Conservation (phyloP, 2,888 invertebrate genomes). For the Anticlea derivata region DNA sequence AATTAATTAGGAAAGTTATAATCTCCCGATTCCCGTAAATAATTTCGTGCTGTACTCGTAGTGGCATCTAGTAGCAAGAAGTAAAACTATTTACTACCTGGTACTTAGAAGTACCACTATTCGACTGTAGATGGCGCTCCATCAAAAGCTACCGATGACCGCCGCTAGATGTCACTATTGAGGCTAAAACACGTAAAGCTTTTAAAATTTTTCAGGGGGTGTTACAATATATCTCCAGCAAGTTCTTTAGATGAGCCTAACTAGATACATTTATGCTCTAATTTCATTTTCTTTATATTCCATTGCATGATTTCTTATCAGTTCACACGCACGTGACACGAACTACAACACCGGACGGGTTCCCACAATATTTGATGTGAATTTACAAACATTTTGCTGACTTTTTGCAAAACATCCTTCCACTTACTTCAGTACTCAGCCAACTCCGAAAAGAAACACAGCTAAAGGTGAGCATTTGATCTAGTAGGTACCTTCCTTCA, state of each 20-base stretch:
- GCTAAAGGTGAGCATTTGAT: background rate
- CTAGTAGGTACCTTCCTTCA: background rate
- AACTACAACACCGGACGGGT: slow-evolving; percentile 35
- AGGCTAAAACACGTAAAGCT: too few relatives aligned
- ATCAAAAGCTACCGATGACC: background rate
- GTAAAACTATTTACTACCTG: slow-evolving; percentile 6
- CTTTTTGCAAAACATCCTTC: slow-evolving; percentile 21
- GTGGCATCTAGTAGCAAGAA: slow-evolving; percentile 43
- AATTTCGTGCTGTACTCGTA: background rate
- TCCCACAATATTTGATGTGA: slow-evolving; percentile 20
- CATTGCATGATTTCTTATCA: slow-evolving; percentile 5
- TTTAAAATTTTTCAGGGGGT: too few relatives aligned
- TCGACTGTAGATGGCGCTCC: slow-evolving; percentile 30
- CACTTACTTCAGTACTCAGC: slow-evolving; percentile 4
- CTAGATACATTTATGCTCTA: too few relatives aligned
- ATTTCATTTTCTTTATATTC: too few relatives aligned
- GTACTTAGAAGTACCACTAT: slow-evolving; percentile 12
- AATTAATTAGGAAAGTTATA: too few relatives aligned
- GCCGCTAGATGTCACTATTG: slow-evolving; percentile 21
- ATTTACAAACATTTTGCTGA: slow-evolving; percentile 25
- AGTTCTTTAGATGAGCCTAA: too few relatives aligned
- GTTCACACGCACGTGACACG: slow-evolving; percentile 20
- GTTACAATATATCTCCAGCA: too few relatives aligned
- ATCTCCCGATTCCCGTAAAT: too few relatives aligned
- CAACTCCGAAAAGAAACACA: slow-evolving; percentile 1